These are phyloP conservation scores for Sclerurus mexicanus DNA, from an alignment of 2,113 vertebrate species.

Conservation along the genomic window DNA sequence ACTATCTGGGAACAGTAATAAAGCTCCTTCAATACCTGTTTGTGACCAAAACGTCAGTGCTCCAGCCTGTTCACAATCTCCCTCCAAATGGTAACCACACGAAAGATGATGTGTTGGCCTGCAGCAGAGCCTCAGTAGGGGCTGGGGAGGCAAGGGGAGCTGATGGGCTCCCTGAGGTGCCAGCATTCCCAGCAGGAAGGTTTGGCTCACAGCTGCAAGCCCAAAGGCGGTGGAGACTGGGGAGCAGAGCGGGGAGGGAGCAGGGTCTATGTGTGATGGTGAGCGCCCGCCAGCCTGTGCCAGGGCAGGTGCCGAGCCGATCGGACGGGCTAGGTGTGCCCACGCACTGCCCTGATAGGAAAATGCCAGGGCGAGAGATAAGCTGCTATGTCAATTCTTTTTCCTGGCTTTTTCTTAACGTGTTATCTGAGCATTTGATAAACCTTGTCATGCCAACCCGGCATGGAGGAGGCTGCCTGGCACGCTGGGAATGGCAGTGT, in stretches of 20 bases:
- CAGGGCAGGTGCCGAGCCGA: not conserved
- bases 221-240: not conserved
- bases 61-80: not conserved
- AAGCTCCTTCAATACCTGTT: not conserved
- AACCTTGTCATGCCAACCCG: accelerated
- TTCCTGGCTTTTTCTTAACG: not conserved
- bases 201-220: accelerated
- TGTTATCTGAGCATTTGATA: not conserved
- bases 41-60: not conserved
- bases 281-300: not conserved
- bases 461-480: not conserved
- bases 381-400: not conserved
- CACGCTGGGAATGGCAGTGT: accelerated
- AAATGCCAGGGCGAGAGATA: not conserved
- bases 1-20: not conserved
- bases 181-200: not conserved
- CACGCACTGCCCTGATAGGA: not conserved
- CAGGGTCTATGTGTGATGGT: not conserved
- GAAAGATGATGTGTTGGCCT: not conserved
- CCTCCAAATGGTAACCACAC: not conserved
- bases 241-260: not conserved
- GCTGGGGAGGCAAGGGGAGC: not conserved
- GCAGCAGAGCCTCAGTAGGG: not conserved
- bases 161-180: not conserved
- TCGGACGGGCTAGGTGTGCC: not conserved